A percentile compares a stretch with the other conserved stretches of the same genome.
Conservation (phyloP, 2,113 vertebrate species). For the Potamarius usumacintae region DNA sequence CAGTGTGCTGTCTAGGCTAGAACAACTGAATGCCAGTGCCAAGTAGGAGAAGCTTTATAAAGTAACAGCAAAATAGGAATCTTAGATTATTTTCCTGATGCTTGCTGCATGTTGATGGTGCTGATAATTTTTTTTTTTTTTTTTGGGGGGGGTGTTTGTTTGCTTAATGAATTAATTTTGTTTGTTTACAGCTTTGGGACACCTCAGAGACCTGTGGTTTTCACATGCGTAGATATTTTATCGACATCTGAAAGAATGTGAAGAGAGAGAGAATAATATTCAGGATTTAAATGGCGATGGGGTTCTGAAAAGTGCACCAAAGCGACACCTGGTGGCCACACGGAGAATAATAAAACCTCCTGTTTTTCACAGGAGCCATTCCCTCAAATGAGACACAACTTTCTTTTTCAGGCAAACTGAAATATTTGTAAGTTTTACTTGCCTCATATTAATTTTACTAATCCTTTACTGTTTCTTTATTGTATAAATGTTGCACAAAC, state of each 20-base stretch:
- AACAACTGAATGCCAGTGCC: not conserved
- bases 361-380: too few relatives aligned
- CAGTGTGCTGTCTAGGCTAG: not conserved
- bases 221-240: not conserved
- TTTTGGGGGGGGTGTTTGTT: too few relatives aligned
- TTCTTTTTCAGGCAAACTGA: not conserved
- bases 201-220: not conserved
- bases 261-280: not conserved
- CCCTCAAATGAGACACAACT: not conserved
- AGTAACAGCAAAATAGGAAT: not conserved
- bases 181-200: not conserved
- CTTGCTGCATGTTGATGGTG: not conserved
- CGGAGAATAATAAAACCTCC: not conserved
- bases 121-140: too few relatives aligned
- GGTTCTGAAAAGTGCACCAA: not conserved
- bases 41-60: not conserved
- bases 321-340: constrained; percentile 7
- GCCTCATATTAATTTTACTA: not conserved
- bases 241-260: not conserved
- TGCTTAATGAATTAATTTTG: too few relatives aligned
- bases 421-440: not conserved
- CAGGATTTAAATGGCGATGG: not conserved
- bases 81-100: not conserved
- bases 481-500: not conserved
- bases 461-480: not conserved